phyloP scores from a whole-genome alignment of 1,140 invertebrate species.

The Matsumurasca onukii region DNA sequence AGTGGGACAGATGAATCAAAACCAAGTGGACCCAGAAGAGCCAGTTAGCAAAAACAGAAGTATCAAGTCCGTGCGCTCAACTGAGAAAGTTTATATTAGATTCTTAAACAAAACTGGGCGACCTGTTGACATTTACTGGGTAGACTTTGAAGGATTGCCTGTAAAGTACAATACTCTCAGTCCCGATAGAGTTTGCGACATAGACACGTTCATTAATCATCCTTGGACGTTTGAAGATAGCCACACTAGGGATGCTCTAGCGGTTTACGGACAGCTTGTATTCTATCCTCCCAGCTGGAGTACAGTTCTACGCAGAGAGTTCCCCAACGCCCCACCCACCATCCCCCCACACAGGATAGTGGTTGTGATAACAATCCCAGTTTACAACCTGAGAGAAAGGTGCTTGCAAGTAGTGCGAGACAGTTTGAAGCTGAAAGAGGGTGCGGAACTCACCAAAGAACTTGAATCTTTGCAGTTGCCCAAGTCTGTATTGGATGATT shows the following conservation, averaged over 20 bases:
- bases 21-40: too few relatives aligned
- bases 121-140: not conserved
- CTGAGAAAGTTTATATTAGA: conserved; percentile 1
- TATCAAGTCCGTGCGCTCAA: too few relatives aligned
- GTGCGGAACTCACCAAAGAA: not conserved
- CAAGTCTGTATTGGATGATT: conserved; percentile 12
- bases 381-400: not conserved
- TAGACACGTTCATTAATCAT: not conserved
- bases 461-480: not conserved
- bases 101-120: conserved; percentile 11
- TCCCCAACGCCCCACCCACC: not conserved
- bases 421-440: not conserved
- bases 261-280: not conserved
- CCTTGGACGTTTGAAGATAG: conserved; percentile 14
- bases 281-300: conserved; percentile 6
- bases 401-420: conserved; percentile 14
- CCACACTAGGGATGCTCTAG: not conserved
- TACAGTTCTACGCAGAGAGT: not conserved
- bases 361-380: not conserved
- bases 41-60: too few relatives aligned
- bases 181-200: not conserved
- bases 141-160: conserved; percentile 14
- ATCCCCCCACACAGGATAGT: conserved; percentile 2
- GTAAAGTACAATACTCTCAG: not conserved
- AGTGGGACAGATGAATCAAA: too few relatives aligned